Percentiles rank a stretch among this genome's conserved stretches.
These are phyloP conservation scores for Aromia moschata DNA, from an alignment of 2,888 invertebrate genomes.

Conservation along the genomic window DNA sequence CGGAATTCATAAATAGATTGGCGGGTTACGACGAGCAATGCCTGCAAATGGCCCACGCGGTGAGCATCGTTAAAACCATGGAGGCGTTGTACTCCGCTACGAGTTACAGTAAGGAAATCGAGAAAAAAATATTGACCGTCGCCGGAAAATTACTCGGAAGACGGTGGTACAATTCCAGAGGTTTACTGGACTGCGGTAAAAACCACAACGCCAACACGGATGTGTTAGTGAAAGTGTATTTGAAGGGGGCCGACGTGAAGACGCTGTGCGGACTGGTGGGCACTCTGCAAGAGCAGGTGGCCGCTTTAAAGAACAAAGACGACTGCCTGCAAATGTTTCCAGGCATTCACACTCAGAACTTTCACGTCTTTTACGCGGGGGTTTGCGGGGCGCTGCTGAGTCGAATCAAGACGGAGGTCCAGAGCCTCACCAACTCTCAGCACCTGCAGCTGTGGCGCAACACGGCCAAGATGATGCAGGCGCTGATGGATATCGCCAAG, in stretches of 20 bases:
- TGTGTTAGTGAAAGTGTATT: conserved; percentile 71
- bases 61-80: conserved; percentile 66
- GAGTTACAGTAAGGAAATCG: conserved; percentile 60
- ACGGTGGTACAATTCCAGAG: conserved; percentile 75
- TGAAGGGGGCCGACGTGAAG: conserved; percentile 68
- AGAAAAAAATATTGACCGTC: conserved; percentile 64
- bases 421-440: conserved; percentile 67
- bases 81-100: conserved; percentile 64
- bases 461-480: conserved; percentile 70
- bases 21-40: conserved; percentile 66
- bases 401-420: conserved; percentile 65
- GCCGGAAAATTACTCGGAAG: conserved; percentile 69
- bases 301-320: conserved; percentile 67
- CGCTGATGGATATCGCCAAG: conserved; percentile 73
- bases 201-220: conserved; percentile 63
- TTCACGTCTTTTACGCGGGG: conserved; percentile 74
- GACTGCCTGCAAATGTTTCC: conserved; percentile 70
- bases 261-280: conserved; percentile 69
- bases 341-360: conserved; percentile 74
- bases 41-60: conserved; percentile 67
- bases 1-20: conserved; percentile 61
- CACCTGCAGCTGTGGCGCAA: conserved; percentile 75
- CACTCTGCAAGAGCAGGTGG: conserved; percentile 66
- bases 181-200: conserved; percentile 72
- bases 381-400: conserved; percentile 71